Evolutionary conservation across 1,140 invertebrate genomes (phyloP), one percentile per base, ranked within the genome.

Genomic region (Callitettix versicolor): DNA sequence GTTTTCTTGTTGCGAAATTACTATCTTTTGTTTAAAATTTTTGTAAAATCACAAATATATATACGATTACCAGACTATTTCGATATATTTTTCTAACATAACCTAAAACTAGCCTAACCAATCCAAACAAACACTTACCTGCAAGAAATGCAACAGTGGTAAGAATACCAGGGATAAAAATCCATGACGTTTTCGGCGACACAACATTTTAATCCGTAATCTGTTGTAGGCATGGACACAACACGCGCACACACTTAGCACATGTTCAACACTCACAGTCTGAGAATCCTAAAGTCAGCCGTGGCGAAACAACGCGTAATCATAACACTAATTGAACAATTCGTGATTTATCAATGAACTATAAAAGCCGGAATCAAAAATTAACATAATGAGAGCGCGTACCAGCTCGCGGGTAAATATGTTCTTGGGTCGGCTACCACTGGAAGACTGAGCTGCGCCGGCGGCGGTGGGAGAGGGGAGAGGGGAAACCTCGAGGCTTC

Each of bases 161-260:
- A 51, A 34, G 5, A 51, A 20, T 2, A 51, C 30, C 48, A 51
- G n/a, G 48, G 48, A 36, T 18, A 30, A 9, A 30, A 30, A 30
- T 30, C 30, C 48, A 49, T 49, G 46, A 51, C 36, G 48, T 17
- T 51, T 51, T 34, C 48, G 30, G 34, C 48, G 18, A 21, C 48
- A 51, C 17, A 51, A 34, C 48, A 51, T 51, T 30, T 21, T 51
- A 51, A 51, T 51, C 48, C 48, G 14, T 17, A 30, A 30, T 30
- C 9, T 3, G 3, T 30, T 30, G 26, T 30, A 30, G 26, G 48
- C 48, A 51, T 51, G 48, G 48, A 51, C 30, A 36, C 48, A 51
- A 20, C 30, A 51, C 48, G 26, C 48, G 36, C 30, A 51, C 26
- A 15, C 30, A 18, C 30, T 30, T 30, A 30, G 9, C 26, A 30